A percentile compares a stretch with the other conserved stretches of the same genome.
phyloP scores from a whole-genome alignment of 2,113 vertebrate genomes.

The Tragelaphus strepsiceros region DNA sequence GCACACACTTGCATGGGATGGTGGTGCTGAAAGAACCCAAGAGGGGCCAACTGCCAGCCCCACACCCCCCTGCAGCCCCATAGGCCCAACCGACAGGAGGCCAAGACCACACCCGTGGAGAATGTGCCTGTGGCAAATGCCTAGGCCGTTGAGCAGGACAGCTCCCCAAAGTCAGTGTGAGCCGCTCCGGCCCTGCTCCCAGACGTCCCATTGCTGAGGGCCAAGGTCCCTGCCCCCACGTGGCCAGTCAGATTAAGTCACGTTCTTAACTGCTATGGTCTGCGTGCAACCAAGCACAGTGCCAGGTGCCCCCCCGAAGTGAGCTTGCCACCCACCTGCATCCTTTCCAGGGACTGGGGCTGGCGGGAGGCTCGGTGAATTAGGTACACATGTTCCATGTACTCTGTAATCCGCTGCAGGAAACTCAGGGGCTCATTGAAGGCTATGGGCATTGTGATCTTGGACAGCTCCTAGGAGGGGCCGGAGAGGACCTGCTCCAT shows the following conservation, averaged over 20 bases:
- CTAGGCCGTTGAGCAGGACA: fast-evolving
- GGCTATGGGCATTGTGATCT: slow-evolving; percentile 97
- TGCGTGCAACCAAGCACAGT: neutral
- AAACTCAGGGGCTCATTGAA: slow-evolving; percentile 98
- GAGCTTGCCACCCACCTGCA: slow-evolving; percentile 85
- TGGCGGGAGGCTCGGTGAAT: slow-evolving; percentile 89
- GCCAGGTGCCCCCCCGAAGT: fast-evolving
- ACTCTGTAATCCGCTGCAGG: slow-evolving; percentile 96
- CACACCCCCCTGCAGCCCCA: neutral
- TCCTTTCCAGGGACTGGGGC: slow-evolving; percentile 89
- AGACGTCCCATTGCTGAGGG: neutral
- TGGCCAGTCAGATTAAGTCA: neutral
- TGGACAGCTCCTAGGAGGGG: slow-evolving; percentile 90
- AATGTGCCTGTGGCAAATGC: fast-evolving
- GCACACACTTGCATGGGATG: fast-evolving
- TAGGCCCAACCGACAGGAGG: neutral
- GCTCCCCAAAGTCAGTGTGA: neutral
- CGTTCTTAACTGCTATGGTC: fast-evolving
- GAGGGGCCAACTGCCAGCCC: neutral
- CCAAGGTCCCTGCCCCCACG: fast-evolving
- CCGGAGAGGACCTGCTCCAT: neutral
- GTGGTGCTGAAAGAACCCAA: neutral
- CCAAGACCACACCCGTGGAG: neutral
- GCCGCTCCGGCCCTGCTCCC: neutral
- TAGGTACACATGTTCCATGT: slow-evolving; percentile 98